Evolutionary conservation across 2,888 invertebrate genomes (phyloP), one percentile per base, ranked within the genome.

Genomic region (Clepsis dumicolana): DNA sequence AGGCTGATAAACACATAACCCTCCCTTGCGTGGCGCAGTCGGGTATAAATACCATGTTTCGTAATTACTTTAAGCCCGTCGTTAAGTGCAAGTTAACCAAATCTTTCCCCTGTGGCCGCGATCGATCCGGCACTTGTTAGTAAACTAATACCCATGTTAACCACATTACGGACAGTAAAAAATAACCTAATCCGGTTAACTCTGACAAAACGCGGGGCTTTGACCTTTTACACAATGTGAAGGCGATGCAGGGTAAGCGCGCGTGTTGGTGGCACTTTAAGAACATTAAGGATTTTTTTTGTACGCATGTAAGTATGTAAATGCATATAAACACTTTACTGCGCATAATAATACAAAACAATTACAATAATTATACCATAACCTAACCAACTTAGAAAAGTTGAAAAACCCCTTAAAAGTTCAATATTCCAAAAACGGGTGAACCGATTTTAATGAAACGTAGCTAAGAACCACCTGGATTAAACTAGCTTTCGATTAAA

Each of bases 161-260:
- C 75, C 70, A 67, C 72, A 74, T 77, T 75, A 78, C 57, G 50
- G 59, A 75, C 75, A 76, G 76, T 63, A 79, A 83, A 79, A 80
- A 79, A 81, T 78, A 80, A 80, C 75, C 73, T 79, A 82, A 84
- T 84, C 78, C 77, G 75, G 77, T 81, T 82, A 78, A 78, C 77
- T 78, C 73, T 76, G 75, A 79, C 82, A 79, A 82, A 82, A 79
- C 75, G 70, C 29, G 79, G 84, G 80, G 77, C 82, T 80, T 78
- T 82, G 81, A 82, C 82, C 83, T 72, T 63, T 71, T 70, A 44
- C 53, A 67, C 67, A 70, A 71, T 65, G 65, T 48, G 71, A 73
- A 78, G 78, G 74, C 64, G 68, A 72, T 38, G 65, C 71, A 68
- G 80, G 83, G 83, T 80, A 72, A 71, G 48, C 32, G 67, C 50